Evolutionary conservation across 2,797 vertebrate species (phyloP), one percentile per base, ranked within the genome.

Genomic region (Pagetopsis macropterus): DNA sequence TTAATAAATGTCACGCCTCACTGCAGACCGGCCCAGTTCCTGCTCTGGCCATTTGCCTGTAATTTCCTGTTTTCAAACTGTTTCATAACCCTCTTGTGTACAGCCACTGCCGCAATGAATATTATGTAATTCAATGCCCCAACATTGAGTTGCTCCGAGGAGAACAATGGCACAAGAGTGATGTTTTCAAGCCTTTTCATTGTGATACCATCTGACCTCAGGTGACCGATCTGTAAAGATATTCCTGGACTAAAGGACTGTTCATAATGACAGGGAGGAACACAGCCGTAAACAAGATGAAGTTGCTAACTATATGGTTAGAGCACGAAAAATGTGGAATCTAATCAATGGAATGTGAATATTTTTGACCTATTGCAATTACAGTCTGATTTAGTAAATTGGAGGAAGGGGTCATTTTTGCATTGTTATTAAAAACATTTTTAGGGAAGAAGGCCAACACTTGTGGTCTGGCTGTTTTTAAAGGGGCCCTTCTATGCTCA

Each of bases 21-120:
- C 54, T 60, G 50, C 40, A 17, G 31, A 15, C 7, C 63, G 21
- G 51, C 78, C 16, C 67, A 70, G 78, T 87, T 90, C 84, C 76
- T 65, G 68, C 48, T 63, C 44, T n/a, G 82, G 76, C 68, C 72
- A 56, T 63, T 87, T 59, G 84, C 57, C 62, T 88, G 86, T 77
- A 88, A 90, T 92, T 94, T 95, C 93, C 93, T 94, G 91, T 93
- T 92, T 84, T 80, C 37, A 37, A 55, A 70, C 79, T 8, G 70
- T 87, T 85, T 84, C 81, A 61, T 82, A 83, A 71, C 48, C 1
- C 65, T 82, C 48, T 65, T 78, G 73, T 62, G 70, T 61, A 5
- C 57, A 72, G 76, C 70, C 17, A 46, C 72, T 59, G 61, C 77
- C 51, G 82, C 76, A 79, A 66, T 68, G 61, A 43, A 2, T 17